Evolutionary conservation across 2,888 invertebrate genomes (phyloP).

Genomic region (Eupithecia inturbata): DNA sequence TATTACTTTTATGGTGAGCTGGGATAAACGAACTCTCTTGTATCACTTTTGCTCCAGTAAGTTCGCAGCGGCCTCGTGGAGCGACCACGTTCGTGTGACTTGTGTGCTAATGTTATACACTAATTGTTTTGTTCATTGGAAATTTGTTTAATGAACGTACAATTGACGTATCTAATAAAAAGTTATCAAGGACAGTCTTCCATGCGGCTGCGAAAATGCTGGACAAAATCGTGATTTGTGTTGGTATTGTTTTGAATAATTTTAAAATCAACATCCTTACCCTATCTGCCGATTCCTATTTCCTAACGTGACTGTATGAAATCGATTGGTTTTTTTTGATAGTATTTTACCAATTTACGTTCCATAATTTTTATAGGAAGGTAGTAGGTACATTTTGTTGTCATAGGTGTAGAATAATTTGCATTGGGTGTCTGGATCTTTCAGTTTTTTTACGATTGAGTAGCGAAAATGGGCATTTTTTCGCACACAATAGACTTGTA

Average conservation of each 20-base stretch:
- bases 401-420: background rate
- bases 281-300: background rate
- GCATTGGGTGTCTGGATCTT: background rate
- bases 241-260: slow-evolving; percentile 34
- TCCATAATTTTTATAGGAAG: background rate
- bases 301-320: slow-evolving; percentile 1
- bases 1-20: slow-evolving; percentile 52
- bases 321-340: background rate
- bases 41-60: slow-evolving; percentile 55
- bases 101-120: slow-evolving; percentile 48
- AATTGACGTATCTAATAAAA: slow-evolving; percentile 30
- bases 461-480: background rate
- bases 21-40: slow-evolving; percentile 47
- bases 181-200: slow-evolving; percentile 33
- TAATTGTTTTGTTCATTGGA: slow-evolving; percentile 51
- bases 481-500: background rate
- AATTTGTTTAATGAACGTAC: slow-evolving; percentile 39
- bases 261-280: background rate
- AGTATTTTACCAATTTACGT: background rate
- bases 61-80: slow-evolving; percentile 59
- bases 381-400: background rate
- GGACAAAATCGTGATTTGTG: slow-evolving; percentile 47
- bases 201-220: slow-evolving; percentile 41
- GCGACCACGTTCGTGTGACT: slow-evolving; percentile 58
- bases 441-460: background rate